These are phyloP conservation scores for Ptilonorhynchus violaceus DNA, from an alignment of 2,113 vertebrate species.

Conservation along the genomic window DNA sequence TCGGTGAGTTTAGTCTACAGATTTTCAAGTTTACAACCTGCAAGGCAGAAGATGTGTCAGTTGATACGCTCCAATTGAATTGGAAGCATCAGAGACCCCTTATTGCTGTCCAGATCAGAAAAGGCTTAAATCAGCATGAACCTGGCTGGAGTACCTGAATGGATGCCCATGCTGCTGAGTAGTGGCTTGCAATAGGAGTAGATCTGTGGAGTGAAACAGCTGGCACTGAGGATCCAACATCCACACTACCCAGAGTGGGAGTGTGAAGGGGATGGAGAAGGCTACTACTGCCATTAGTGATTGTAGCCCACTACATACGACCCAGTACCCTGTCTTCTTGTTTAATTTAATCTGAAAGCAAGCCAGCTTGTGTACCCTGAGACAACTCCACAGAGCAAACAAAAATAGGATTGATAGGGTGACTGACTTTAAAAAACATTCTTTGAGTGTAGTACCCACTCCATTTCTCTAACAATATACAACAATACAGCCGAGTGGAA, in stretches of 20 bases:
- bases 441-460: not conserved
- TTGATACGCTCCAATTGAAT: not conserved
- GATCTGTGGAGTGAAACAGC: not conserved
- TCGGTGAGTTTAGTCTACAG: not conserved
- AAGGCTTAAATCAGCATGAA: not conserved
- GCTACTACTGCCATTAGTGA: not conserved
- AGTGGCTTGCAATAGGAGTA: not conserved
- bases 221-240: not conserved
- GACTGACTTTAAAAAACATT: not conserved
- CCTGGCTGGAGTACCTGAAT: not conserved
- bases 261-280: not conserved
- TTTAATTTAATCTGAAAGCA: not conserved
- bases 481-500: not conserved
- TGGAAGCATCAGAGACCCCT: not conserved
- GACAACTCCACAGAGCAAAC: not conserved
- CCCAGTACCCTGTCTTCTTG: not conserved
- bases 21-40: not conserved
- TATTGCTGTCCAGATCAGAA: not conserved
- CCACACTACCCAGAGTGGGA: not conserved
- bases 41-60: not conserved
- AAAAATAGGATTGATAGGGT: not conserved
- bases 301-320: not conserved
- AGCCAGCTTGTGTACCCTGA: not conserved
- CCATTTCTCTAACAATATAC: not conserved
- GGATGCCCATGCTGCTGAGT: not conserved